Evolutionary conservation across 2,888 invertebrate genomes (phyloP), one percentile per base, ranked within the genome.

Genomic region (Barypeithes pellucidus): DNA sequence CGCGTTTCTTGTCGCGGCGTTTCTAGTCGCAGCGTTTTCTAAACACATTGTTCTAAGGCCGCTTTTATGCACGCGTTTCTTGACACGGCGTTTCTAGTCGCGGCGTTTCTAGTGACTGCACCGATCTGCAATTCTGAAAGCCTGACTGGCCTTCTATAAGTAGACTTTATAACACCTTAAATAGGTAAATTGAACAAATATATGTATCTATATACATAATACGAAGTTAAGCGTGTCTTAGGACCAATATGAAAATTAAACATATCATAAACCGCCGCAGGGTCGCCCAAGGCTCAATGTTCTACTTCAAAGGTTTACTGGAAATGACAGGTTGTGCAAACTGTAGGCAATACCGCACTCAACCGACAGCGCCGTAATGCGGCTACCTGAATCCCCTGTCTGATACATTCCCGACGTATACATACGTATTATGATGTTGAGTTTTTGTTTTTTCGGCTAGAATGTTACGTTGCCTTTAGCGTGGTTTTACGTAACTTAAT

Each of bases 301-400:
- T 61, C 77, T 77, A 82, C 81, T 80, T 82, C 82, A 82, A 82
- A 82, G 82, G 79, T 80, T 77, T 72, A 77, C 81, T 82, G 82
- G 77, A 81, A 79, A 80, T 81, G 82, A 81, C 81, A 81, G 81
- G 78, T 80, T 79, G 76, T 77, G 80, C 79, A 79, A 78, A 79
- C 80, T 78, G 77, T 74, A 69, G 79, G 79, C 77, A 73, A 77
- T 76, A 57, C 54, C 52, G 52, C 52, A 57, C 33, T 75, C 78
- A 54, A 45, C 54, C 41, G 63, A 62, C 63, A 57, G 63, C 63
- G 62, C 61, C 54, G 22, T 61, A 68, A 52, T 61, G 24, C 39
- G 60, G 50, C 61, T 61, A 24, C 61, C 68, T 47, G 39, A 62
- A 68, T 52, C 61, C 29, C 33, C 54, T 68, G 61, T 57, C 63